Conservation (phyloP, 2,797 vertebrate species). For the Nyctibius grandis region DNA sequence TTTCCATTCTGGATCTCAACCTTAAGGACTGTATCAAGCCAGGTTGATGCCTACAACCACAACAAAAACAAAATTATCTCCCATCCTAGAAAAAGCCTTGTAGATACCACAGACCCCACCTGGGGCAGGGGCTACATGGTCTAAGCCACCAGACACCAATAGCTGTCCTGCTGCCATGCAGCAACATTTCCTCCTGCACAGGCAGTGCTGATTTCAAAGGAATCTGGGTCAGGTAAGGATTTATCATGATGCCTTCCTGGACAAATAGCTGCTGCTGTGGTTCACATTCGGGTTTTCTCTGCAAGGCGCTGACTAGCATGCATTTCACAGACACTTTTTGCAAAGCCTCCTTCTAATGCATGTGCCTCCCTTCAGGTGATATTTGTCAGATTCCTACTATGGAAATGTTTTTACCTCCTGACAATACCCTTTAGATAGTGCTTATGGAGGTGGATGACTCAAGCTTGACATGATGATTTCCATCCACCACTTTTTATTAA, state of each 20-base stretch:
- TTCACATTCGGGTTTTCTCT: neutral
- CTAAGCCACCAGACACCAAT: neutral
- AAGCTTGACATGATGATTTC: slow-evolving; percentile 41
- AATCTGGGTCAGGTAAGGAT: neutral
- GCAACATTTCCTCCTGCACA: neutral
- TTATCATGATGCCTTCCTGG: neutral
- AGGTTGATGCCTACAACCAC: neutral
- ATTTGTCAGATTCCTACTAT: slow-evolving; percentile 26
- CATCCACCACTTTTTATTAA: slow-evolving; percentile 50
- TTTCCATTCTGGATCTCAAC: neutral
- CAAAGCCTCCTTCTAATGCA: neutral
- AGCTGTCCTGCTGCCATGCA: neutral
- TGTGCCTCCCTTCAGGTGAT: slow-evolving; percentile 36
- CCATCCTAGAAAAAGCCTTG: neutral
- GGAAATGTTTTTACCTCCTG: slow-evolving; percentile 49
- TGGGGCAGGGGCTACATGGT: fast-evolving
- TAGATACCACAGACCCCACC: neutral
- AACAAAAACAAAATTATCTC: neutral
- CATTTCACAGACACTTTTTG: neutral
- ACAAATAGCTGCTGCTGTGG: neutral
- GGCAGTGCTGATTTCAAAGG: neutral
- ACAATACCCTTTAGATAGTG: slow-evolving; percentile 51
- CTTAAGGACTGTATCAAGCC: neutral
- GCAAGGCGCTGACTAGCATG: neutral
- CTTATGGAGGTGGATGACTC: slow-evolving; percentile 55